Evolutionary conservation across 1,140 invertebrate genomes (phyloP), one percentile per base, ranked within the genome.

Genomic region (roundworm (Caenorhabditis elegans)): DNA sequence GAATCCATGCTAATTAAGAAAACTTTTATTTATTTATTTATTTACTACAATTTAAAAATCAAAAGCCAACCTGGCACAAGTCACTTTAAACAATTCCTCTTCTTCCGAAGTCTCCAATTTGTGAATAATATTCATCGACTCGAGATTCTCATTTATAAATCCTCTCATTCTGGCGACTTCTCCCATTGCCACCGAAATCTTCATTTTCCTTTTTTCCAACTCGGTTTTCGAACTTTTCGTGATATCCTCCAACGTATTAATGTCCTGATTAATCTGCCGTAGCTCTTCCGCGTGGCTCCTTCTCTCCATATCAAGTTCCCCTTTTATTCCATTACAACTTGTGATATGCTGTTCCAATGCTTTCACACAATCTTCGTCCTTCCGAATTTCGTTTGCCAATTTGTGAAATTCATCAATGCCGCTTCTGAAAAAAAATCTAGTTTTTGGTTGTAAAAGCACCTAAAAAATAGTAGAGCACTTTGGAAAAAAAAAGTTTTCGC

Each of bases 191-290:
- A 28, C 22, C 22, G 22, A 43, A 28, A 65, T 28, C 26, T 47
- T 47, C 6, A 26, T 28, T 28, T 51, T 78, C 28, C 78, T 28
- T n/a, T 26, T 39, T 6, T 83, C 82, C 22, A 60, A 10, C 36
- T 83, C 76, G n/a, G 76, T 39, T 34, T 49, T 47, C 22, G 80
- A 26, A 34, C 49, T 75, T 47, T 85, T 85, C 22, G 87, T 43
- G 11, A 85, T 80, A 48, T 85, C 85, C 26, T 85, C 85, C 65
- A 86, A 80, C 43, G 84, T 46, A 60, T 85, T 85, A 47, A 85
- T 85, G 49, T 85, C 85, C 81, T 85, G 85, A 83, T 85, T 85
- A 53, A 85, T 85, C 34, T 80, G 82, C 43, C 85, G 76, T 76
- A 85, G 53, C 49, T 85, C 85, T 39, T 85, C 85, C 1, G 85